Evolutionary conservation across 2,888 invertebrate species (phyloP).

Genomic region (Azorinus chamasolen): DNA sequence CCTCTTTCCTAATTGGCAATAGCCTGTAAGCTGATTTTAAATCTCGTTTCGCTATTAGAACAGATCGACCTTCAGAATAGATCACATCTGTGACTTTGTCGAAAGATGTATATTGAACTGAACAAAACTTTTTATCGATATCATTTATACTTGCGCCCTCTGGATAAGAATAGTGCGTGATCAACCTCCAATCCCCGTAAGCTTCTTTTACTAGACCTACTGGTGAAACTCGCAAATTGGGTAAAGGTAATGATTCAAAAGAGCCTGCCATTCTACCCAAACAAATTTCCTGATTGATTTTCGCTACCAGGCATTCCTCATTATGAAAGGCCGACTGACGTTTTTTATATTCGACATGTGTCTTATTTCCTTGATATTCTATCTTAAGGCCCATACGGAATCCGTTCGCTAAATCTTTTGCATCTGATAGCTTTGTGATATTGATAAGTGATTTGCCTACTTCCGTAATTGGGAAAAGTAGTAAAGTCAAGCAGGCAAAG

Average conservation of each 20-base stretch:
- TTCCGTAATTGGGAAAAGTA: too few species aligned
- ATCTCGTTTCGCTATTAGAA: too few species aligned
- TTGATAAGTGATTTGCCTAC: too few species aligned
- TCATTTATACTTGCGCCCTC: slow-evolving; percentile 7
- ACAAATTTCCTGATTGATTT: not conserved
- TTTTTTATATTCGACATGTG: not conserved
- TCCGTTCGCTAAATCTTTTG: not conserved
- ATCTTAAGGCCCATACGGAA: not conserved
- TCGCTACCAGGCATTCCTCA: not conserved
- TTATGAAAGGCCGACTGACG: slow-evolving; percentile 7
- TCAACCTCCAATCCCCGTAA: slow-evolving; percentile 19
- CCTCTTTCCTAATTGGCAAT: too few species aligned
- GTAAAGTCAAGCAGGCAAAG: too few species aligned
- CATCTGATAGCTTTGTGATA: too few species aligned
- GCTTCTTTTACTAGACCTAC: slow-evolving; percentile 23
- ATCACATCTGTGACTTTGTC: not conserved
- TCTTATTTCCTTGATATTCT: not conserved
- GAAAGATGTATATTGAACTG: slow-evolving; percentile 27
- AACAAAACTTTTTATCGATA: slow-evolving; percentile 19
- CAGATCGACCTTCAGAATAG: too few species aligned
- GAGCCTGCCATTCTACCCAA: not conserved
- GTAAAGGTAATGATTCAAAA: not conserved
- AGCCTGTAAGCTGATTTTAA: too few species aligned
- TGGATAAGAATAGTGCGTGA: slow-evolving; percentile 16
- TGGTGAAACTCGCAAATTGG: slow-evolving; percentile 23